Base-by-base conservation (phyloP, 2,888 invertebrate genomes). In the Noctua comes region DNA sequence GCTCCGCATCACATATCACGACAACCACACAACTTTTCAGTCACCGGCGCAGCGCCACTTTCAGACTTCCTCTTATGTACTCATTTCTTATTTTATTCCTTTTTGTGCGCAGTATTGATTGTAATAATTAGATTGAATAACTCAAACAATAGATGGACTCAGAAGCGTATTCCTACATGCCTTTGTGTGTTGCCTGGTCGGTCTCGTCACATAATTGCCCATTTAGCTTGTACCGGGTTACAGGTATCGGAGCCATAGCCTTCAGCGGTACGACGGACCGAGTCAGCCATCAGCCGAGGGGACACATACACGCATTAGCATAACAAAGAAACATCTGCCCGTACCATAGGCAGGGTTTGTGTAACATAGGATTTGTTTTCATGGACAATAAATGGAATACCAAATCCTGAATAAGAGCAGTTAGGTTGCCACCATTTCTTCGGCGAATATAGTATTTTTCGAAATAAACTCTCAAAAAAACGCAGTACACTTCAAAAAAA, bases 151-250 rank as follows among this genome's bases (percentile, higher is more conserved):
- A 68, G 79, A 79, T 84, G 66, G 43, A 69, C 36, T 82, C 79
- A 82, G 88, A 89, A 90, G 82, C 83, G 86, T 89, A 91, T 91
- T 89, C 84, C 87, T 90, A 89, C 88, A 73, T 79, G 89, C 90
- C 92, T 91, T 91, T 93, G 92, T 93, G 89, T 87, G 82, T 76
- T 78, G 83, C 77, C 89, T 88, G 88, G 89, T 68, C 66, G 73
- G 90, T 89, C 87, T 89, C 86, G 91, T 90, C 93, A 91, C 90
- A 93, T 95, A 95, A 95, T 95, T 95, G 95, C 92, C 91, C 94
- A 93, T 94, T 95, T 94, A 94, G 93, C 94, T 92, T 93, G 94
- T 93, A 91, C 88, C 87, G 79, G 88, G 94, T 95, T 95, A 94
- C 94, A 95, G 94, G 94, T 93, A 93, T 90, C 90, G 88, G 89